Evolutionary conservation across 2,888 invertebrate genomes (phyloP).

Genomic region (Leptura quadrifasciata): DNA sequence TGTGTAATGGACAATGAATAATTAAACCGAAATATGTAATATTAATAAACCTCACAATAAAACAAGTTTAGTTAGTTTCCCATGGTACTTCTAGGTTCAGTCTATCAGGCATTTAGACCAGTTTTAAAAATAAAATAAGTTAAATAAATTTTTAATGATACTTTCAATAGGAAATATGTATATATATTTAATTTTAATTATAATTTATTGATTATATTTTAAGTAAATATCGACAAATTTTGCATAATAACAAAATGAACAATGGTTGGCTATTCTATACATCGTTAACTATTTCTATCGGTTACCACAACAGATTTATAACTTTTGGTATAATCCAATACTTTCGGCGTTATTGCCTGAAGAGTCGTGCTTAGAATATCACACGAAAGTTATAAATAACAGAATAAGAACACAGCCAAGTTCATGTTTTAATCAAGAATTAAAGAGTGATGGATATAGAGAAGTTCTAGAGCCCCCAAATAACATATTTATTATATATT

Average conservation of each 20-base stretch:
- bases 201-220: neutral
- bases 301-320: neutral
- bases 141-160: too few relatives aligned
- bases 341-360: neutral
- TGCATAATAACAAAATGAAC: neutral
- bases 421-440: neutral
- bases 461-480: neutral
- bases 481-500: neutral
- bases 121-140: too few relatives aligned
- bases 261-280: neutral
- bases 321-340: neutral
- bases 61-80: too few relatives aligned
- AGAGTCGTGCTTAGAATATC: neutral
- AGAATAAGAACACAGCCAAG: neutral
- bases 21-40: too few relatives aligned
- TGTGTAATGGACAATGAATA: too few relatives aligned
- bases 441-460: neutral
- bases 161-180: too few relatives aligned
- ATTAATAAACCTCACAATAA: too few relatives aligned
- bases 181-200: too few relatives aligned
- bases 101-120: too few relatives aligned
- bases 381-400: neutral
- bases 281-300: neutral
- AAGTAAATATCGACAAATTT: neutral
- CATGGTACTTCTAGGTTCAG: too few relatives aligned